Percentiles rank a stretch among this genome's conserved stretches.
Conservation (phyloP, 2,113 vertebrate genomes). For the Crotalus viridis region DNA sequence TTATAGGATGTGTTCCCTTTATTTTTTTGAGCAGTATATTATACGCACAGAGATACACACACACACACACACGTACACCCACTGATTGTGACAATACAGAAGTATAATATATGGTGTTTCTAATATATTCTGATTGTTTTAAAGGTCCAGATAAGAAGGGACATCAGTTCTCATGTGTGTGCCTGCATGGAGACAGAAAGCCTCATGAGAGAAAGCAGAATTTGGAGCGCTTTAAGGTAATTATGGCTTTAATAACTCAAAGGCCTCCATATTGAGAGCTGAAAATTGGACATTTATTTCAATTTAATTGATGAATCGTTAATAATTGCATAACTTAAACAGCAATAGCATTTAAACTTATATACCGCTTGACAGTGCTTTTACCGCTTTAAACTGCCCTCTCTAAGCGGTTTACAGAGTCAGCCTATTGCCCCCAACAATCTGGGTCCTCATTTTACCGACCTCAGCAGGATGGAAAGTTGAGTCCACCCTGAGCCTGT, state of each 20-base stretch:
- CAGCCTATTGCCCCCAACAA: too few species aligned
- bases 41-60: background rate
- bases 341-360: too few species aligned
- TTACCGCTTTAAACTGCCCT: too few species aligned
- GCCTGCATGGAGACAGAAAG: conserved; percentile 95
- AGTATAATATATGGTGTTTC: background rate
- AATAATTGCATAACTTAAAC: background rate
- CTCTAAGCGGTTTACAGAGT: too few species aligned
- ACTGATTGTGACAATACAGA: background rate
- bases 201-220: conserved; percentile 94
- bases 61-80: background rate
- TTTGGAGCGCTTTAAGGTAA: conserved; percentile 95
- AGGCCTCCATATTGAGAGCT: background rate
- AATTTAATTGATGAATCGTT: background rate
- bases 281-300: background rate
- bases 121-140: conserved; percentile 16
- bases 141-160: conserved; percentile 92
- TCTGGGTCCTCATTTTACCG: too few species aligned
- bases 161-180: conserved; percentile 95
- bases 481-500: too few species aligned
- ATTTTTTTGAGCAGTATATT: background rate
- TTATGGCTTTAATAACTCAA: background rate
- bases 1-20: too few species aligned
- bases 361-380: too few species aligned
- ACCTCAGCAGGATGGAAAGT: too few species aligned